A percentile compares a stretch with the other conserved stretches of the same genome.
Evolutionary conservation across 1,140 invertebrate species (phyloP).

Genomic region (Trypoxylus dichotomus): DNA sequence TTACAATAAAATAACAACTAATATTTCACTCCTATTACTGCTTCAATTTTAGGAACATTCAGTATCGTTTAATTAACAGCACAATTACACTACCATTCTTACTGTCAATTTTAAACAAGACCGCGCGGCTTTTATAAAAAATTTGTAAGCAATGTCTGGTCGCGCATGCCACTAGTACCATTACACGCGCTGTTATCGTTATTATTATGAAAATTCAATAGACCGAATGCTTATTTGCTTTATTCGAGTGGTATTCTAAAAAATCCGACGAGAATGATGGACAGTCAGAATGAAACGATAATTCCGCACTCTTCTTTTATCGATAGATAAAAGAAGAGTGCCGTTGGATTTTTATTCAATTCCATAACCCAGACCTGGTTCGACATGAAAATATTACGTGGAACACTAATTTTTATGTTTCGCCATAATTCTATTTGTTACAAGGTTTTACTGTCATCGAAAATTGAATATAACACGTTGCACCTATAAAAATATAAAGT

Average conservation of each 20-base stretch:
- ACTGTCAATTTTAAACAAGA: constrained; percentile 10
- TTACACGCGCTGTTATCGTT: neutral
- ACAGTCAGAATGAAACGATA: neutral
- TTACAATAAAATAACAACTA: too few relatives aligned
- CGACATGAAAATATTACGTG: neutral
- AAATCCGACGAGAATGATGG: neutral
- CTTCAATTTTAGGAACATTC: neutral
- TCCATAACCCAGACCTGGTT: neutral
- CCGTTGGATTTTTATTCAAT: neutral
- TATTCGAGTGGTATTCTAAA: constrained; percentile 6
- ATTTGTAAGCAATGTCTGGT: neutral
- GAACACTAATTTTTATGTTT: neutral
- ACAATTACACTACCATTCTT: neutral
- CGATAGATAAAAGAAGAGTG: neutral
- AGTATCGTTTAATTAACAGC: neutral
- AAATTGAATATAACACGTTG: neutral
- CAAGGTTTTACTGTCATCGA: neutral
- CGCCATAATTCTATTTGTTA: neutral
- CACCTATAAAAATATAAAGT: too few relatives aligned
- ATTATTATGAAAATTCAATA: neutral
- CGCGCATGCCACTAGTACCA: constrained; percentile 4
- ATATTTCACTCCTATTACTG: too few relatives aligned
- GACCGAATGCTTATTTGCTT: neutral
- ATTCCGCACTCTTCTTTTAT: neutral
- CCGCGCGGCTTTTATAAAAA: constrained; percentile 12